phyloP scores from a whole-genome alignment of 2,797 vertebrate species.

The Avahi laniger region DNA sequence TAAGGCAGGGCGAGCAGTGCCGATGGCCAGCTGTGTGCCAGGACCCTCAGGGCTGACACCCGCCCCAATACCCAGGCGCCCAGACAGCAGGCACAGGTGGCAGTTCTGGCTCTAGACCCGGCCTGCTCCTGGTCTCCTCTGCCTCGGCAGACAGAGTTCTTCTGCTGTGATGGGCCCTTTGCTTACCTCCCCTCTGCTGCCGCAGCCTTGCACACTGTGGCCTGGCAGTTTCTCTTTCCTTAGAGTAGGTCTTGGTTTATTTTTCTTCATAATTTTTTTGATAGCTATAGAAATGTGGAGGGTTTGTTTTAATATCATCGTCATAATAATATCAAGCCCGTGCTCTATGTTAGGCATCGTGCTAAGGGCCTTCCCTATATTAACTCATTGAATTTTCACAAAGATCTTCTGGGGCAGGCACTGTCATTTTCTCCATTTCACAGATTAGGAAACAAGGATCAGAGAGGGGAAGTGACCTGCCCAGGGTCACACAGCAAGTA shows the following conservation, averaged over 20 bases:
- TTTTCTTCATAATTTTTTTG: constrained; percentile 11
- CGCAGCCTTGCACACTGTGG: not conserved
- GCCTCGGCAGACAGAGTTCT: accelerated
- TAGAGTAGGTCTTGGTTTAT: not conserved
- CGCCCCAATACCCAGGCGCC: accelerated
- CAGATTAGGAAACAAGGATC: not conserved
- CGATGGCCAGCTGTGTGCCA: not conserved
- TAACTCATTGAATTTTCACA: not conserved
- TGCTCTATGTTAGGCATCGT: not conserved
- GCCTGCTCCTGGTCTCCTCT: accelerated
- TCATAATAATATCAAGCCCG: not conserved
- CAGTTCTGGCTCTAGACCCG: accelerated
- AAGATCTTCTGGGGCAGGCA: not conserved
- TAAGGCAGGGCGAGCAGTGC: not conserved
- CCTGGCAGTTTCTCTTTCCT: not conserved
- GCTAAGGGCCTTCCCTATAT: not conserved
- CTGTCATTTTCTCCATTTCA: not conserved
- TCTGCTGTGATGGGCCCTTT: not conserved
- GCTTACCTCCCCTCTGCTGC: not conserved
- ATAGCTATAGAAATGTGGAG: not conserved
- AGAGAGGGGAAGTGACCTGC: not conserved
- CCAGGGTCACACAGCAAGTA: not conserved
- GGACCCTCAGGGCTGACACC: not conserved
- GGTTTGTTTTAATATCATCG: not conserved
- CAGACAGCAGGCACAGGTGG: accelerated